phyloP scores from a whole-genome alignment of 2,888 invertebrate species.

The Drosophila subsilvestris region DNA sequence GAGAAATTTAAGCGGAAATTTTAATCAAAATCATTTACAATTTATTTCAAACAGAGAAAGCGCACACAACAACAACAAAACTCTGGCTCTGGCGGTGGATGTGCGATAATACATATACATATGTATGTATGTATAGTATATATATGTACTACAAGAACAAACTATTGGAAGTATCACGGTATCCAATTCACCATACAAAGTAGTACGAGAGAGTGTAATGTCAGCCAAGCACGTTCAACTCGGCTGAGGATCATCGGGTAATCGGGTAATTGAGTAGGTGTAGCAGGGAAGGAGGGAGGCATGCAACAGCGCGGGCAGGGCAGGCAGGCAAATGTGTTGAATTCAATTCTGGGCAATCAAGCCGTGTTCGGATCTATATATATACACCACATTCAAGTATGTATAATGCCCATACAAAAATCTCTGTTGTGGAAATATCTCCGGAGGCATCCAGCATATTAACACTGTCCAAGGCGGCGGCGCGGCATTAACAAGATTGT shows the following conservation, averaged over 20 bases:
- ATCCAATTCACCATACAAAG: constrained; percentile 16
- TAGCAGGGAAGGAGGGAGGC: constrained; percentile 24
- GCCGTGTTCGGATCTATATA: constrained; percentile 44
- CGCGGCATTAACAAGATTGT: constrained; percentile 33
- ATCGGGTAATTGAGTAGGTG: constrained; percentile 61
- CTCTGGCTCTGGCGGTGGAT: constrained; percentile 8
- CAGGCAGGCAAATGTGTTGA: constrained; percentile 52
- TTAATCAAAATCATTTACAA: constrained; percentile 77
- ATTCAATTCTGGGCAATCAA: constrained; percentile 76
- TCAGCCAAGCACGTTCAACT: constrained; percentile 75
- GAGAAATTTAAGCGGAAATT: constrained; percentile 73
- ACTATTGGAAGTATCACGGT: constrained; percentile 52
- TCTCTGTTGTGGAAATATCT: constrained; percentile 1
- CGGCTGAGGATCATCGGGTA: constrained; percentile 58
- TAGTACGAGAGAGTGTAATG: constrained; percentile 52
- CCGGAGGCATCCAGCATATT: constrained; percentile 15
- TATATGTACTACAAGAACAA: constrained; percentile 36
- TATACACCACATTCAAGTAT: constrained; percentile 25
- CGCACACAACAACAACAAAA: constrained; percentile 23
- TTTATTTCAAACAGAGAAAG: constrained; percentile 73
- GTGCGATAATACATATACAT: constrained; percentile 44
- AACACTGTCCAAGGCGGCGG: constrained; percentile 32
- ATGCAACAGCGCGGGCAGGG: neutral
- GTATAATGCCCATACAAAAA: constrained; percentile 23
- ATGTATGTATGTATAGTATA: constrained; percentile 5